phyloP scores from a whole-genome alignment of 2,797 vertebrate species.

The Esox lucius region DNA sequence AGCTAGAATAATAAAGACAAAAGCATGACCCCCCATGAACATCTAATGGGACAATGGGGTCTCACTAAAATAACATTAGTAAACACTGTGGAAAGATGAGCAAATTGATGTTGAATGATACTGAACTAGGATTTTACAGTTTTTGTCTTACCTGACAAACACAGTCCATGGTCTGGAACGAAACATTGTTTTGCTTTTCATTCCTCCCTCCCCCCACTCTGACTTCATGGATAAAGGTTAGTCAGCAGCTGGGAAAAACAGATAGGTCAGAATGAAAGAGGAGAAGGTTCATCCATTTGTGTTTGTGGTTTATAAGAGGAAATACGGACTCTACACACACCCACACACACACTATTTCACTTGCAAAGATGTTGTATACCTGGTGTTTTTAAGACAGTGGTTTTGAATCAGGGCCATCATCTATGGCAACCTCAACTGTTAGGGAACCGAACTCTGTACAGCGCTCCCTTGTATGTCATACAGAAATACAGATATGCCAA shows the following conservation, averaged over 20 bases:
- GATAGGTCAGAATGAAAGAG: neutral
- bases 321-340: neutral
- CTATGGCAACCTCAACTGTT: conserved; percentile 67
- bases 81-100: too few relatives aligned
- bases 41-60: too few relatives aligned
- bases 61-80: too few relatives aligned
- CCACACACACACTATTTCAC: neutral
- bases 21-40: too few relatives aligned
- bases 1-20: too few relatives aligned
- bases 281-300: neutral
- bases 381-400: conserved; percentile 52
- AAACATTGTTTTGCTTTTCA: too few relatives aligned
- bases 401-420: conserved; percentile 44
- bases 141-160: too few relatives aligned
- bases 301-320: conserved; percentile 4
- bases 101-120: too few relatives aligned
- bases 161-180: too few relatives aligned
- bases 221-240: neutral
- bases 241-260: neutral
- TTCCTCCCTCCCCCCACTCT: too few relatives aligned
- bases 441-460: conserved; percentile 41
- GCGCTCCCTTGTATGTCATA: neutral
- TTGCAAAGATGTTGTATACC: neutral
- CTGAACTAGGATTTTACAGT: too few relatives aligned
- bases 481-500: neutral